Percentiles rank a stretch among this genome's conserved stretches.
These are phyloP conservation scores for Cyclopterus lumpus DNA, from an alignment of 2,797 vertebrate species.

Conservation along the genomic window DNA sequence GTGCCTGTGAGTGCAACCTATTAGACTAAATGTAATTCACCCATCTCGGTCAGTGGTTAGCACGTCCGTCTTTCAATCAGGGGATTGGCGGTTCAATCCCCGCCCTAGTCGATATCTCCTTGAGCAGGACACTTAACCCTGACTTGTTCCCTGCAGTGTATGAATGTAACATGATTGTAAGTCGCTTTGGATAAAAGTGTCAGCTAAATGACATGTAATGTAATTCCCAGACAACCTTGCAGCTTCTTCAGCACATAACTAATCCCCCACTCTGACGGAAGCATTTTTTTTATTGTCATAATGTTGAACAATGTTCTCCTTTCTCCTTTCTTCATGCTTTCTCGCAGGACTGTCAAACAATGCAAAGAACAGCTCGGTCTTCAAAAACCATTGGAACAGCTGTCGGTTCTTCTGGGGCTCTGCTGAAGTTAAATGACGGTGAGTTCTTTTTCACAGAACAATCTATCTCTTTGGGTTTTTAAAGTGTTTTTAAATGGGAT, in stretches of 20 bases:
- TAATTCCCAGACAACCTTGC: too few relatives aligned
- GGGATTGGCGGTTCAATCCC: too few relatives aligned
- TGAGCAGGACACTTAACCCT: too few relatives aligned
- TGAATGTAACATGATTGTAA: too few relatives aligned
- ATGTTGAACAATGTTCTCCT: neutral
- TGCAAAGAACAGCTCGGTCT: constrained; percentile 59
- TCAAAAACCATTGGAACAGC: constrained; percentile 62
- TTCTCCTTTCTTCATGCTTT: constrained; percentile 15
- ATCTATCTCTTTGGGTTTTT: neutral
- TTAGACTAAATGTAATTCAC: neutral
- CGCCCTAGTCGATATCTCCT: too few relatives aligned
- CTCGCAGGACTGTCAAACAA: constrained; percentile 72
- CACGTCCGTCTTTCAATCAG: too few relatives aligned
- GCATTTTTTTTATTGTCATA: neutral
- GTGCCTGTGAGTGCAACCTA: constrained; percentile 80
- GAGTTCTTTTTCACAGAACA: constrained; percentile 28
- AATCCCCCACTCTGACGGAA: neutral
- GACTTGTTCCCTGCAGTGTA: too few relatives aligned
- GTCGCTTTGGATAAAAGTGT: too few relatives aligned
- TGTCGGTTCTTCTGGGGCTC: constrained; percentile 76
- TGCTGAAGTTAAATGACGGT: constrained; percentile 65
- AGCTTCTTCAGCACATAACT: neutral
- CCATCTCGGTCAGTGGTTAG: too few relatives aligned
- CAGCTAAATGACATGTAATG: too few relatives aligned
- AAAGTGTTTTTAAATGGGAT: neutral